Percentiles rank a stretch among this genome's conserved stretches.
phyloP scores from a whole-genome alignment of 2,113 vertebrate species.

The Lepidothrix coronata region DNA sequence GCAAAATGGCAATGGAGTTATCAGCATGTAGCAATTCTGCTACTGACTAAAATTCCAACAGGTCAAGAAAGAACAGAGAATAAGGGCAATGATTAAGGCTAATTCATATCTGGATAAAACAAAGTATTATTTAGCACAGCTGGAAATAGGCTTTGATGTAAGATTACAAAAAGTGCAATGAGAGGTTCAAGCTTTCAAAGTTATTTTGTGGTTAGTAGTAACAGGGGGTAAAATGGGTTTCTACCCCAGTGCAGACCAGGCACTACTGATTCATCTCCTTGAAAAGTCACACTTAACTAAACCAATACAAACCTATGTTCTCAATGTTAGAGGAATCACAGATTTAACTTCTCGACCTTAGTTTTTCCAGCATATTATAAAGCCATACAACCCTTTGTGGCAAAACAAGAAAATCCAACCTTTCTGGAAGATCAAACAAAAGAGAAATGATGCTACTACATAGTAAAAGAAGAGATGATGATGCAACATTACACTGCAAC shows the following conservation, averaged over 20 bases:
- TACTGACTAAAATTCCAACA: slow-evolving; percentile 27
- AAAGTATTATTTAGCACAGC: slow-evolving; percentile 46
- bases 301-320: neutral
- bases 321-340: neutral
- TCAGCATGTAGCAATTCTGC: slow-evolving; percentile 11
- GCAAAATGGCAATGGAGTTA: slow-evolving; percentile 40
- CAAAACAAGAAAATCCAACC: neutral
- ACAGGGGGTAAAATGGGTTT: neutral
- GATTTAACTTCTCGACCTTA: neutral
- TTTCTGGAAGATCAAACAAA: neutral
- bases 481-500: neutral
- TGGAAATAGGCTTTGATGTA: slow-evolving; percentile 51
- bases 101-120: slow-evolving; percentile 51
- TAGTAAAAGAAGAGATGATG: rapidly evolving
- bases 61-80: slow-evolving; percentile 47
- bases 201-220: neutral
- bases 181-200: slow-evolving; percentile 1
- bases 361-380: neutral
- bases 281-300: neutral
- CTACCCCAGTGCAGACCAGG: neutral
- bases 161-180: neutral
- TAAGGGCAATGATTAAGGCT: slow-evolving; percentile 8
- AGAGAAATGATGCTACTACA: neutral
- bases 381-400: neutral
- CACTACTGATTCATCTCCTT: neutral